Base-by-base conservation (phyloP, 1,140 invertebrate species). In the Mamestra configurata region DNA sequence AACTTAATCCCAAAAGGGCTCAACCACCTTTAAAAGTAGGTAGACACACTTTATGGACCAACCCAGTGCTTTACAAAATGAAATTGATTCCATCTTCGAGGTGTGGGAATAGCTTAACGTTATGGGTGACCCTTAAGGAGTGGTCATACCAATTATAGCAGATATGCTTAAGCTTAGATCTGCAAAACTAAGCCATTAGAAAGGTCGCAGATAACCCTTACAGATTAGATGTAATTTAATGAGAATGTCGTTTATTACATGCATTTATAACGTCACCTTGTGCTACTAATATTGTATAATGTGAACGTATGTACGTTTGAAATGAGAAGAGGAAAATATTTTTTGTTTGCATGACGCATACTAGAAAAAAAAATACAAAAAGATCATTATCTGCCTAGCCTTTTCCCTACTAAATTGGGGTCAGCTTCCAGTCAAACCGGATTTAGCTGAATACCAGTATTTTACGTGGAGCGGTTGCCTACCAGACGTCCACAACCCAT, bases 61-160 rank as follows among this genome's bases (percentile, higher is more conserved):
- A 40, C 35, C 10, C 10, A 37, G 6, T 22, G n/a, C 61, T 40
- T 4, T 40, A 46, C 43, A 70, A 49, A 70, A 70, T 49, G 20
- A 70, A 66, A 46, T 46, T 49, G 13, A 43, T 70, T 49, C 31
- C 22, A 49, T 15, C 37, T 46, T 15, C 1, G 22, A 46, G 40
- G 40, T 22, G 66, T 70, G 66, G 66, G 66, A 70, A 70, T 49
- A 4, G 22, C 13, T 43, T 46, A 31, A 22, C 15, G 31, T 10
- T 64, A 20, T 27, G 24, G 40, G 13, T 70, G 22, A 70, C 66
- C n/a, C 40, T 49, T 5, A 35, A 70, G 66, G 66, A 70, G 66
- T 70, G 66, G 66, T 70, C 37, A 49, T 70, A 49, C 66, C 66
- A 70, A 70, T 70, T 70, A 70, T 27, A 70, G 66, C 8, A 40